Conservation (phyloP, 2,113 vertebrate species). For the Gymnorhina tibicen region DNA sequence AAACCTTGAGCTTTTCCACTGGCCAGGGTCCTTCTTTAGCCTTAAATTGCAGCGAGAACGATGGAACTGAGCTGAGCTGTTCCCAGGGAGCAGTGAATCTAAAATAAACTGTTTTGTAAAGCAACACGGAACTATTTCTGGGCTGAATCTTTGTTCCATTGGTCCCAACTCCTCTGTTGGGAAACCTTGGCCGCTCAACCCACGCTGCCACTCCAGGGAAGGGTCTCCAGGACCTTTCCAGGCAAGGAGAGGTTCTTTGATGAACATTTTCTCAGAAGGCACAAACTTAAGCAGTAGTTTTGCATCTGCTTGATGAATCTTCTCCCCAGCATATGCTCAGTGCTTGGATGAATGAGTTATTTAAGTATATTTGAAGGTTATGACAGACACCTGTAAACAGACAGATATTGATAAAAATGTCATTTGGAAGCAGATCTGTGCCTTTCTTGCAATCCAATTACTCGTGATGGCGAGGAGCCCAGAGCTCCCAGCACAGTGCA, state of each 20-base stretch:
- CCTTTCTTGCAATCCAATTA: constrained; percentile 54
- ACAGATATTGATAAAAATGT: constrained; percentile 65
- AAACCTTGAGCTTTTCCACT: neutral
- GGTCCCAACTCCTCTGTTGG: neutral
- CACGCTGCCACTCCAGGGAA: accelerated
- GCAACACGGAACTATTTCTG: neutral
- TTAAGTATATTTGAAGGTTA: constrained; percentile 65
- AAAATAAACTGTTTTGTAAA: neutral
- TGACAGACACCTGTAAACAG: constrained; percentile 68
- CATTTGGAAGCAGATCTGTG: constrained; percentile 16
- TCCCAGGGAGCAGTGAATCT: neutral
- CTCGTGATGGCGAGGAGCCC: constrained; percentile 40
- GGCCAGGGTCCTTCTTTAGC: neutral
- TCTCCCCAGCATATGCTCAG: neutral
- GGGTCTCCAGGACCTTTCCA: neutral
- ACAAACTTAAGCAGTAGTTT: neutral
- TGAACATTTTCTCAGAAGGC: neutral
- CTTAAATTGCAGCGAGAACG: accelerated
- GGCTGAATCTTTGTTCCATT: neutral
- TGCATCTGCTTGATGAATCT: constrained; percentile 25
- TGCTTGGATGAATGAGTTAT: constrained; percentile 39
- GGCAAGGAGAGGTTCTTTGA: neutral
- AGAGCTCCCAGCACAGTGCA: constrained; percentile 16
- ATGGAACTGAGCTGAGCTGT: neutral
- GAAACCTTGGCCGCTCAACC: neutral